Base-by-base conservation (phyloP, 2,797 vertebrate genomes). In the Enteromius radiatus region DNA sequence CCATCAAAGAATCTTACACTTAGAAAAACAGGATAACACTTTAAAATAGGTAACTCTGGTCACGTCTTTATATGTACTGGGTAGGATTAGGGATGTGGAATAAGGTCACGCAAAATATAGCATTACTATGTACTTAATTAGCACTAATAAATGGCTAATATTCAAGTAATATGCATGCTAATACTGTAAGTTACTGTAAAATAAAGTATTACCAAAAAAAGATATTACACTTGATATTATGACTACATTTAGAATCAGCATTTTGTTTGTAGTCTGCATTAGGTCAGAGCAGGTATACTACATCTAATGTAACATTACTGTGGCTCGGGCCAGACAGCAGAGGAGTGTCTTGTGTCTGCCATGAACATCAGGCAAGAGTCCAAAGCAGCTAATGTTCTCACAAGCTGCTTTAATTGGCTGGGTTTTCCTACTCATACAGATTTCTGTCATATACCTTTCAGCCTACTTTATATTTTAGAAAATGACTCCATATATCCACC, bases 311-410 rank as follows among this genome's bases (percentile, higher is more conserved):
- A 15, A 8, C n/a, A 43, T 68, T 61, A 61, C 23, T 26, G 23
- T 61, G 1, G 12, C 56, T 15, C 5, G 5, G 23, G 23, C 56
- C 56, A 28, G 56, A 28, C 56, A 28, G n/a, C 65, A 68, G 38
- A 43, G 38, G 65, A 43, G 65, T 68, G 4, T 43, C 65, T 41
- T 0, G 21, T 41, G 36, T 41, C 11, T 15, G 0, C 65, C 38
- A 23, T 43, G 38, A 38, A 41, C 21, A 68, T 23, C 65, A 68
- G 38, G 36, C 11, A 41, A 68, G 5, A 23, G 36, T 68, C n/a
- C 38, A 68, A 68, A 43, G n/a, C 12, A 43, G 65, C 38, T 68
- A 23, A 43, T 68, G 65, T 43, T 68, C 11, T 68, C 38, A 43
- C n/a, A 43, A 15, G 6, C 36, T 6, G 11, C 36, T 43, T 43